Percentiles rank a stretch among this genome's conserved stretches.
These are phyloP conservation scores for Punctoribates punctum DNA, from an alignment of 2,888 invertebrate species.

Conservation along the genomic window DNA sequence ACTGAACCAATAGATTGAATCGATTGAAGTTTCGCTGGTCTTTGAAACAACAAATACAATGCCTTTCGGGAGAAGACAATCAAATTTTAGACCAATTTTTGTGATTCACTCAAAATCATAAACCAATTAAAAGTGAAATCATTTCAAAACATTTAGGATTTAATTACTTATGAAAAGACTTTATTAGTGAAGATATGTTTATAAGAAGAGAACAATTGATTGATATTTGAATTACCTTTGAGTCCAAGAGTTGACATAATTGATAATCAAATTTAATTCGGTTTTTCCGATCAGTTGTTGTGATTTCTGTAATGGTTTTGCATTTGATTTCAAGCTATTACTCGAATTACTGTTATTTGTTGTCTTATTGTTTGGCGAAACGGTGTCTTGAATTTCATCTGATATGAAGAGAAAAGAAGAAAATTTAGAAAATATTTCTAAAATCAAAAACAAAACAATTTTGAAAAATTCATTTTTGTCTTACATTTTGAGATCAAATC, in stretches of 20 bases:
- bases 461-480: constrained; percentile 52
- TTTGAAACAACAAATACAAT: constrained; percentile 91
- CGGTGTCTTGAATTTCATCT: constrained; percentile 46
- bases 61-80: constrained; percentile 74
- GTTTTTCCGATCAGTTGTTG: constrained; percentile 45
- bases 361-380: neutral
- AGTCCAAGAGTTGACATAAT: constrained; percentile 48
- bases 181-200: neutral
- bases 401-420: constrained; percentile 23
- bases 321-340: constrained; percentile 43
- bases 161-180: neutral
- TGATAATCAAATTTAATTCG: constrained; percentile 47
- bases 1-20: constrained; percentile 81
- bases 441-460: constrained; percentile 31
- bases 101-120: neutral
- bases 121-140: constrained; percentile 58
- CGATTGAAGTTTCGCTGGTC: constrained; percentile 88
- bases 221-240: constrained; percentile 45
- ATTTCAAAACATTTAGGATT: constrained; percentile 51
- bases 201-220: constrained; percentile 49
- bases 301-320: neutral
- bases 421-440: constrained; percentile 28
- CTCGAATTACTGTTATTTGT: constrained; percentile 41
- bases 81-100: constrained; percentile 50
- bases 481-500: constrained; percentile 81